A percentile compares a stretch with the other conserved stretches of the same genome.
Evolutionary conservation across 2,888 invertebrate species (phyloP).

Genomic region (Agrotis puta): DNA sequence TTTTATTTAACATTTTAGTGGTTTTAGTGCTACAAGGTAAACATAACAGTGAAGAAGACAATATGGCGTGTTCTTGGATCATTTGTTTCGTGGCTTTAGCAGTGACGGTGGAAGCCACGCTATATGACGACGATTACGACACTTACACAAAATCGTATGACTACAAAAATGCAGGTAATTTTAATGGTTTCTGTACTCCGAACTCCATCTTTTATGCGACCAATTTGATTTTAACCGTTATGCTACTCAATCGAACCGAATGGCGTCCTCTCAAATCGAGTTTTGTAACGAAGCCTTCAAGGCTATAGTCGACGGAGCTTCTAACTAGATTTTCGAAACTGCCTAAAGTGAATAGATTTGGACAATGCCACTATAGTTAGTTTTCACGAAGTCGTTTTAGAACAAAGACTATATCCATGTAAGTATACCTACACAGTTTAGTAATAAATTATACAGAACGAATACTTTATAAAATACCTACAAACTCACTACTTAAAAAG

Average conservation of each 20-base stretch:
- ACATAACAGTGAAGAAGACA: constrained; percentile 58
- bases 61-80: constrained; percentile 79
- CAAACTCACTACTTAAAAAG: constrained; percentile 9
- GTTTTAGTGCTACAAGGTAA: constrained; percentile 61
- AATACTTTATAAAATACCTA: constrained; percentile 1
- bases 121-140: constrained; percentile 88
- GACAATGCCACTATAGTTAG: constrained; percentile 55
- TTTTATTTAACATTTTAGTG: constrained; percentile 53
- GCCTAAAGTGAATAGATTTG: constrained; percentile 62
- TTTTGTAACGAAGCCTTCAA: constrained; percentile 75
- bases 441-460: neutral
- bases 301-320: constrained; percentile 67
- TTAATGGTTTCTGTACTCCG: constrained; percentile 38
- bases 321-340: constrained; percentile 70
- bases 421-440: constrained; percentile 1
- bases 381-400: constrained; percentile 10
- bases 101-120: constrained; percentile 77
- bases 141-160: constrained; percentile 85
- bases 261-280: constrained; percentile 73
- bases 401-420: neutral
- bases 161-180: constrained; percentile 84
- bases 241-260: constrained; percentile 72
- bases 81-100: constrained; percentile 76
- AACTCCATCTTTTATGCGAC: constrained; percentile 58
- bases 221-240: constrained; percentile 73